Percentiles rank a stretch among this genome's conserved stretches.
Conservation (phyloP, 2,113 vertebrate species). For the Periophthalmus modestus region DNA sequence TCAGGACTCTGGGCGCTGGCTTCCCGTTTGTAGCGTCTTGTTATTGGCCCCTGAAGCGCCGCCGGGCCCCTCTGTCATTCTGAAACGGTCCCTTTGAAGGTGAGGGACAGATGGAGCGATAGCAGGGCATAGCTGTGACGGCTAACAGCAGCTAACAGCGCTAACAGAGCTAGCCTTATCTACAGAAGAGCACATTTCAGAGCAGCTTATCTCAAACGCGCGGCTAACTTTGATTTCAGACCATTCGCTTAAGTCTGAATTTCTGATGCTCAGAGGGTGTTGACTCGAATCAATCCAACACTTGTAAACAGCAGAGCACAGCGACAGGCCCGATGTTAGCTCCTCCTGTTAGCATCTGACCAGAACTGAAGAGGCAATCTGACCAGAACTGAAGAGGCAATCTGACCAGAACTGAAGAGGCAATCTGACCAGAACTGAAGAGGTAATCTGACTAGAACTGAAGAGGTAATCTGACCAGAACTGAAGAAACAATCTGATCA, state of each 20-base stretch:
- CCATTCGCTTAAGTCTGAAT: conserved; percentile 24
- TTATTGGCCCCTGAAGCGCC: conserved; percentile 60
- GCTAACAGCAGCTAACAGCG: conserved; percentile 46
- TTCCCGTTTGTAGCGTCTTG: conserved; percentile 42
- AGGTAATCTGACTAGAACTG: too few species aligned
- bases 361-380: too few species aligned
- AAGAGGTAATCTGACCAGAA: too few species aligned
- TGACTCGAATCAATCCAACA: conserved; percentile 23
- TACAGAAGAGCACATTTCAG: conserved; percentile 58
- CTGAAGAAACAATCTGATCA: too few species aligned
- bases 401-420: too few species aligned
- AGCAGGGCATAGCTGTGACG: conserved; percentile 43
- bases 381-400: too few species aligned
- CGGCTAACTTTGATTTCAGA: conserved; percentile 13
- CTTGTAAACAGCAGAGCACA: conserved; percentile 14
- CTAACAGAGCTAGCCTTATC: conserved; percentile 59
- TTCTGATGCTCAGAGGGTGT: neutral
- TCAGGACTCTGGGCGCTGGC: neutral
- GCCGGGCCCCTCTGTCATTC: conserved; percentile 63
- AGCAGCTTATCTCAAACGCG: conserved; percentile 53
- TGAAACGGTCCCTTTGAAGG: conserved; percentile 73
- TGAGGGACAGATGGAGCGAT: conserved; percentile 61
- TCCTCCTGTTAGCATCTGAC: too few species aligned
- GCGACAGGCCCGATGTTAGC: too few species aligned
- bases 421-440: too few species aligned